Conservation (phyloP, 2,888 invertebrate genomes). For the Alviniconcha strummeri region DNA sequence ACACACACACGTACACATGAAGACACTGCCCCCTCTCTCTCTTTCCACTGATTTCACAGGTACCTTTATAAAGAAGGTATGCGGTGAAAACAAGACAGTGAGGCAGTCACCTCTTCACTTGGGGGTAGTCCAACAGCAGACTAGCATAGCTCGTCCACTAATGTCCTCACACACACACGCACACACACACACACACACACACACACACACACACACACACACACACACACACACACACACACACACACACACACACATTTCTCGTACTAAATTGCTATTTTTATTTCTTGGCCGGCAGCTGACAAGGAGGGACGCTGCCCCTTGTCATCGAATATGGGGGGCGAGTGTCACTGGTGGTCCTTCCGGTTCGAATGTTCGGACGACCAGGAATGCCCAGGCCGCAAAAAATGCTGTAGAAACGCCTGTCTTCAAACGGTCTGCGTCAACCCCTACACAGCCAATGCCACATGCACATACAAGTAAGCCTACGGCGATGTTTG, state of each 20-base stretch:
- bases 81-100: too few species aligned
- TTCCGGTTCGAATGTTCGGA: neutral
- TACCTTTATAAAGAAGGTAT: too few species aligned
- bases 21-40: neutral
- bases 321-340: neutral
- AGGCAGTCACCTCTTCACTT: too few species aligned
- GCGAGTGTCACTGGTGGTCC: neutral
- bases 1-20: neutral
- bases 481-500: neutral
- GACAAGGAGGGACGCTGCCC: too few species aligned
- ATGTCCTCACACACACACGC: neutral
- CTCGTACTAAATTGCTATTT: too few species aligned
- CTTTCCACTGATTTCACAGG: too few species aligned
- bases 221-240: neutral
- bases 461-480: conserved; percentile 4
- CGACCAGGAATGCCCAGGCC: neutral
- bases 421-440: neutral
- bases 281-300: too few species aligned
- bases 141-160: too few species aligned
- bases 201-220: too few species aligned
- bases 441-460: neutral
- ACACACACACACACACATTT: neutral
- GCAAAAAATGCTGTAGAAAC: conserved; percentile 1
- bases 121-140: too few species aligned
- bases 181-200: neutral